A percentile compares a stretch with the other conserved stretches of the same genome.
phyloP scores from a whole-genome alignment of 2,888 invertebrate genomes.

The Papilio gigon region DNA sequence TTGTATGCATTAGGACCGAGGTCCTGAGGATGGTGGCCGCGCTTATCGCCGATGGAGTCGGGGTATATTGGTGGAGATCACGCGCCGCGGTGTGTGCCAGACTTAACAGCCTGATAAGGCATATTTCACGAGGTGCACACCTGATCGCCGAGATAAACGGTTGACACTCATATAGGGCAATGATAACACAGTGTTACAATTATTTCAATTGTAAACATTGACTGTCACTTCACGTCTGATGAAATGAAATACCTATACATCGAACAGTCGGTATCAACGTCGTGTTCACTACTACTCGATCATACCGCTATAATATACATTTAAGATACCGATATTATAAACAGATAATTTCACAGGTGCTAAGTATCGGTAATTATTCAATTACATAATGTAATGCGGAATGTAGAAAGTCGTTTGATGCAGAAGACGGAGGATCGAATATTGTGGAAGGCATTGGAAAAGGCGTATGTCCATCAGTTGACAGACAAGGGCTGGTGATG shows the following conservation, averaged over 20 bases:
- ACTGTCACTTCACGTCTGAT: constrained; percentile 12
- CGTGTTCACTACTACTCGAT: constrained; percentile 9
- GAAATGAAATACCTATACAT: constrained; percentile 9
- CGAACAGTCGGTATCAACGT: neutral
- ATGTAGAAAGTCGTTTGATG: no score
- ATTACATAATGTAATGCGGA: neutral
- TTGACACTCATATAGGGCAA: constrained; percentile 26
- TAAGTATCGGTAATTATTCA: neutral
- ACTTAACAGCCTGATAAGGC: constrained; percentile 23
- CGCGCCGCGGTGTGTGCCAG: constrained; percentile 5
- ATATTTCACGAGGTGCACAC: constrained; percentile 32
- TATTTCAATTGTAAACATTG: constrained; percentile 29
- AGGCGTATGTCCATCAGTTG: no score
- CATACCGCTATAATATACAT: neutral
- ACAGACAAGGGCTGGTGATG: no score
- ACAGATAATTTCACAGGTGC: neutral
- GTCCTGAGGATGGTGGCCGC: constrained; percentile 31
- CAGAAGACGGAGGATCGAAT: no score
- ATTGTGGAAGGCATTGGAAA: no score
- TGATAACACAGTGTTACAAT: constrained; percentile 23
- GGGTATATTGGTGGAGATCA: constrained; percentile 2
- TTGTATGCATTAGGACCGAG: constrained; percentile 48
- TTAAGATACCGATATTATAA: neutral
- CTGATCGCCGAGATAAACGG: constrained; percentile 32
- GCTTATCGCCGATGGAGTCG: constrained; percentile 7